Conservation (phyloP, 2,888 invertebrate genomes). For the Sphaerophoria rueppellii region DNA sequence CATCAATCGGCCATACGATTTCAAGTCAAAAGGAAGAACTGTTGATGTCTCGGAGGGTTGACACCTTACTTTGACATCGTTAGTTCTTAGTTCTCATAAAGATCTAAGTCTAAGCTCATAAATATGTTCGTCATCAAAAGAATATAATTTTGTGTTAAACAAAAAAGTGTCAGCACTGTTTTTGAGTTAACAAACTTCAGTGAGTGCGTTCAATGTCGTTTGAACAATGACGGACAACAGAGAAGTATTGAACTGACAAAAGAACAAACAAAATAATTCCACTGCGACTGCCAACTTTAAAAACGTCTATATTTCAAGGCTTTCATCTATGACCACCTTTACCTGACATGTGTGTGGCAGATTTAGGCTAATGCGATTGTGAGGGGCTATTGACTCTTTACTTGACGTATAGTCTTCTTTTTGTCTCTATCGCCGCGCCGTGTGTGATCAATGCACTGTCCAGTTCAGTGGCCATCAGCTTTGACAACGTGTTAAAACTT, state of each 20-base stretch:
- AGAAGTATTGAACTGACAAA: slow-evolving; percentile 10
- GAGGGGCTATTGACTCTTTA: slow-evolving; percentile 66
- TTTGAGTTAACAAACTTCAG: slow-evolving; percentile 24
- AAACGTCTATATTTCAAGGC: slow-evolving; percentile 65
- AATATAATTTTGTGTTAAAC: neutral
- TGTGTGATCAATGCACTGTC: slow-evolving; percentile 50
- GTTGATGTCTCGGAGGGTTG: neutral
- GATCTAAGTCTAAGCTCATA: neutral
- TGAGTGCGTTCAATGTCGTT: slow-evolving; percentile 57
- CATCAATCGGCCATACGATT: slow-evolving; percentile 31
- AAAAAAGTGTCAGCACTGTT: slow-evolving; percentile 22
- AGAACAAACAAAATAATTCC: slow-evolving; percentile 16
- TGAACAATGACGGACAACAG: slow-evolving; percentile 24
- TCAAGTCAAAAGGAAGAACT: slow-evolving; percentile 34
- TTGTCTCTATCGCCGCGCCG: neutral
- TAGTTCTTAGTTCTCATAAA: too few relatives aligned
- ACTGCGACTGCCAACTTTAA: slow-evolving; percentile 46
- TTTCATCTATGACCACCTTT: slow-evolving; percentile 39
- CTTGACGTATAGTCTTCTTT: neutral
- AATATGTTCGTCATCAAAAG: neutral
- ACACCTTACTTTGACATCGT: slow-evolving; percentile 9
- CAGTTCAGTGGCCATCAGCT: neutral
- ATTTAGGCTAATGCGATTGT: slow-evolving; percentile 74
- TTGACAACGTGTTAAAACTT: slow-evolving; percentile 29
- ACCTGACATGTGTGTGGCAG: slow-evolving; percentile 65